Conservation (phyloP, 2,113 vertebrate species). For the Antechinus flavipes region DNA sequence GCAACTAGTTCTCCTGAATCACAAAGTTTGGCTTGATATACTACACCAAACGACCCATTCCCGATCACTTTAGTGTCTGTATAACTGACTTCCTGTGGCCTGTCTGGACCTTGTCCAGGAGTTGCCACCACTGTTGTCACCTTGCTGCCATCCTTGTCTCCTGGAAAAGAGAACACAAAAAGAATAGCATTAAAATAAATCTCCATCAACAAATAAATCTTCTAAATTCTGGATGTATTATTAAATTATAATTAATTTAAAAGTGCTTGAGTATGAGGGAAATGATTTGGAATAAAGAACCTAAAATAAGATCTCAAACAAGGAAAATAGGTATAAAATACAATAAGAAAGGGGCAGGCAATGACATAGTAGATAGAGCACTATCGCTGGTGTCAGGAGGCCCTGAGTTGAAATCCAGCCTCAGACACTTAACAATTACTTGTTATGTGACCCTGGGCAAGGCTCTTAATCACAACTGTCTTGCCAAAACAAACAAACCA, state of each 20-base stretch:
- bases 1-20: slow-evolving; percentile 99
- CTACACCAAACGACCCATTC: slow-evolving; percentile 98
- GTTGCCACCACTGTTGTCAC: slow-evolving; percentile 99
- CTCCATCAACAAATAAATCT: neutral
- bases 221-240: neutral
- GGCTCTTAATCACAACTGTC: too few species aligned
- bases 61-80: slow-evolving; percentile 99
- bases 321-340: neutral
- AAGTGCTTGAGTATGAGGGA: neutral
- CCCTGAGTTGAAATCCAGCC: too few species aligned
- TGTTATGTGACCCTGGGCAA: too few species aligned
- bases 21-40: slow-evolving; percentile 99
- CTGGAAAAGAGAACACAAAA: slow-evolving; percentile 77
- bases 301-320: neutral
- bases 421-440: too few species aligned
- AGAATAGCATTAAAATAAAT: neutral
- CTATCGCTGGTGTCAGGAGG: too few species aligned
- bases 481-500: too few species aligned
- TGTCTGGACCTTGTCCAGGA: slow-evolving; percentile 97
- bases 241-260: neutral
- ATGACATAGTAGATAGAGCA: too few species aligned
- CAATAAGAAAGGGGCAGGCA: neutral
- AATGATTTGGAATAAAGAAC: neutral
- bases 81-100: slow-evolving; percentile 99
- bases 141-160: slow-evolving; percentile 99